Evolutionary conservation across 2,797 vertebrate genomes (phyloP), one percentile per base, ranked within the genome.

Genomic region (Galago senegalensis): DNA sequence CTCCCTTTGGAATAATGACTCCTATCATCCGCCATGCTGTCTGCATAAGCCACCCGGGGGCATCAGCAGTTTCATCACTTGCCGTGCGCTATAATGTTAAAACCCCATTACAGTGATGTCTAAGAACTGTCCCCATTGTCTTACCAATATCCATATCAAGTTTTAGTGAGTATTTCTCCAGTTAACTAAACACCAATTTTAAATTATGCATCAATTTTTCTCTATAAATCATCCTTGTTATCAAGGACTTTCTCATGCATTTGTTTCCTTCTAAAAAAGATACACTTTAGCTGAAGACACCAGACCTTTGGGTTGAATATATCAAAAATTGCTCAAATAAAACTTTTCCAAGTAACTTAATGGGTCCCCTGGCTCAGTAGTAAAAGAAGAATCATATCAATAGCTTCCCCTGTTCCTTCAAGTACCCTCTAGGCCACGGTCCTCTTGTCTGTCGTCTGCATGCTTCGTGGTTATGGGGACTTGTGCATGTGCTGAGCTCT

Each of bases 401-500:
- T 10, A 25, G 29, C 53, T 87, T 29, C 60, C n/a, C 12, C 0
- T 6, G 3, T 23, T 12, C n/a, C 84, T 17, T 49, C 20, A 27
- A 56, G 53, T 27, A 3, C 16, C 2, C 34, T 14, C 1, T 3
- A 49, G 23, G 34, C 40, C 31, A 40, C n/a, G 85, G 3, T 80
- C 12, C 58, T 87, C 56, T 96, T 20, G 16, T 43, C 89, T 23
- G 77, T 34, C 86, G 85, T 76, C 37, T 43, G 97, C 97, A 92
- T 95, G 97, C 94, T 91, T 95, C 86, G 5, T 27, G 10, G 86
- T 76, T 84, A 40, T 29, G 92, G 1, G 63, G 12, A 46, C 40
- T 43, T 94, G 43, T 94, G 98, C 98, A 98, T 98, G 98, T 96
- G 92, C 91, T 87, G 79, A 96, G 81, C 87, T 98, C 77, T 98